These are phyloP conservation scores for Pardosa pseudoannulata DNA, from an alignment of 2,888 invertebrate species.

Conservation along the genomic window DNA sequence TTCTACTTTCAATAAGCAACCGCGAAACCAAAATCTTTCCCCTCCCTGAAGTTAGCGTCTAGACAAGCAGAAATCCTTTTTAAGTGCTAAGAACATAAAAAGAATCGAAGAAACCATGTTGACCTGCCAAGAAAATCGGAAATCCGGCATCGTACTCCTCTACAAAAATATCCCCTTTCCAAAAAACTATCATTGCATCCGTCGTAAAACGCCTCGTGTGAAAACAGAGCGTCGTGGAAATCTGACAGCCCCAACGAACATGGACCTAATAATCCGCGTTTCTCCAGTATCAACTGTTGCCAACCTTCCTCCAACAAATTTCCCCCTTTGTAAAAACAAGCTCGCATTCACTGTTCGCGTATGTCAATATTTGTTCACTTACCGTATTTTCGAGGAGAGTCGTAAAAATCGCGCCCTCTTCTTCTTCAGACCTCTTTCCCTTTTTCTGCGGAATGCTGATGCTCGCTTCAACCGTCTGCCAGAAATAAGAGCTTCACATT, in stretches of 20 bases:
- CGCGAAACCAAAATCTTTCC: too few species aligned
- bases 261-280: conserved; percentile 43
- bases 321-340: conserved; percentile 56
- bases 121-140: background rate
- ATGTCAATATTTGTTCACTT: conserved; percentile 65
- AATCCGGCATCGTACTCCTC: background rate
- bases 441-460: too few species aligned
- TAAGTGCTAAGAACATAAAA: background rate
- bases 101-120: background rate
- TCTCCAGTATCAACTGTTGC: conserved; percentile 42
- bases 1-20: too few species aligned
- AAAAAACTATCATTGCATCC: background rate
- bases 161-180: background rate
- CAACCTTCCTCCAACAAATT: conserved; percentile 43
- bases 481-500: too few species aligned
- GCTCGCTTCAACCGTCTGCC: too few species aligned
- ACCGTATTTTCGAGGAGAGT: conserved; percentile 18
- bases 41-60: too few species aligned
- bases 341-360: conserved; percentile 41
- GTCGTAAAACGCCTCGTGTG: background rate
- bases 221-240: background rate
- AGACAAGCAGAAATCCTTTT: background rate
- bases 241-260: conserved; percentile 8
- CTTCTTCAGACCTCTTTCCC: background rate
- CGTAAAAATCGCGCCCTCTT: background rate